Base-by-base conservation (phyloP, 2,113 vertebrate genomes). In the Delphinapterus leucas region DNA sequence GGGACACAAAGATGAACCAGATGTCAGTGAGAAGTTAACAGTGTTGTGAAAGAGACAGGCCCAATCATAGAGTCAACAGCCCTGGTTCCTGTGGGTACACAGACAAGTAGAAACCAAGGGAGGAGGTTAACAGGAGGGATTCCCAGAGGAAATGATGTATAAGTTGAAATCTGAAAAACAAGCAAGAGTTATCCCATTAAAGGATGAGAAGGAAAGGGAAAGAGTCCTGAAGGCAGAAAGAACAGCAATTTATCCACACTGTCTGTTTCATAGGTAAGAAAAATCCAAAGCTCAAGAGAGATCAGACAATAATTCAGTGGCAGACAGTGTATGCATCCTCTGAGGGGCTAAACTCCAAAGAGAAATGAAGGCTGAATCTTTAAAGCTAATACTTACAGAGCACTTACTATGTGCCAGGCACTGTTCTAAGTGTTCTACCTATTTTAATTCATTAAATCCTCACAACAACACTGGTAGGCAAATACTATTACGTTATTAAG, bases 361-460 rank as follows among this genome's bases (percentile, higher is more conserved):
- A 85, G 67, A 93, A 83, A 65, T 79, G 31, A 79, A 70, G 28
- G 31, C 9, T 77, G 33, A 88, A 68, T 67, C 74, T 92, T 96
- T 79, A 33, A 93, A 89, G 26, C 18, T 77, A 96, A 44, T 65
- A 88, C 21, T 65, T 94, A 47, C 3, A 87, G 58, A 73, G 41
- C n/a, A 55, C 31, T 90, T 68, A 47, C 67, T 67, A 90, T 38
- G 49, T 89, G 47, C 53, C 26, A 81, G 71, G 9, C 65, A 92
- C 77, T 70, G 5, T 89, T 93, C 31, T 90, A 76, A 96, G 65
- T 60, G 80, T 76, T 92, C 61, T 49, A 88, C 41, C 47, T 95
- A 60, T 90, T 87, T 61, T 74, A 95, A 90, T 8, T 60, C 80
- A 96, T 83, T 79, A 95, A 96, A 86, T 90, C 20, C 41, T 79